These are phyloP conservation scores for Sminthurides aquaticus DNA, from an alignment of 2,888 invertebrate species.

Conservation along the genomic window DNA sequence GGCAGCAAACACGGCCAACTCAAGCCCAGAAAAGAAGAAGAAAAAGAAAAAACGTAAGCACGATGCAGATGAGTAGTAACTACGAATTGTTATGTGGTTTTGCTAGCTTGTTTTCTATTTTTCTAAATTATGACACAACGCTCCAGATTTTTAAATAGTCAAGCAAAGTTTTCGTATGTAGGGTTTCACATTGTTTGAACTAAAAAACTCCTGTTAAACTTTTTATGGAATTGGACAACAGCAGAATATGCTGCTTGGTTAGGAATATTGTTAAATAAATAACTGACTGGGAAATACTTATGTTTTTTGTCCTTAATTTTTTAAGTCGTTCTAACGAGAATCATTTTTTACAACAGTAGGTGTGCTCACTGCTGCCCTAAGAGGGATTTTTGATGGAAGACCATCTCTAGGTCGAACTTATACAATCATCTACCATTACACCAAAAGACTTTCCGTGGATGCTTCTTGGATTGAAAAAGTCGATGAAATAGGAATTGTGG, in stretches of 20 bases:
- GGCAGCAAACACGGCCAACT: background rate
- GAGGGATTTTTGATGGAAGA: conserved; percentile 40
- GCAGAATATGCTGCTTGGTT: no score
- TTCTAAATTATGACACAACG: no score
- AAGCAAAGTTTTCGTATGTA: no score
- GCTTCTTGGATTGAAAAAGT: conserved; percentile 19
- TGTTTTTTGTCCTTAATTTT: no score
- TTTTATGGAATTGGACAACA: no score
- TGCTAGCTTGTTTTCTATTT: background rate
- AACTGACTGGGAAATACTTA: no score
- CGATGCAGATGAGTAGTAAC: conserved; percentile 2
- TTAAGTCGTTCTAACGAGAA: no score
- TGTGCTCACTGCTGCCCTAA: conserved; percentile 18
- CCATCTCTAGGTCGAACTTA: conserved; percentile 28
- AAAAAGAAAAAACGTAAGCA: conserved; percentile 20
- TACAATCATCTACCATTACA: conserved; percentile 37
- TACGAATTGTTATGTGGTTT: conserved; percentile 1
- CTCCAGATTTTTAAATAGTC: no score
- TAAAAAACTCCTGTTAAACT: no score
- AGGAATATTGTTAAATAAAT: no score
- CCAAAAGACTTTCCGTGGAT: conserved; percentile 27
- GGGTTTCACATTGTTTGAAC: no score
- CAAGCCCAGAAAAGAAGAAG: conserved; percentile 10
- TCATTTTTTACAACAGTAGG: no score
- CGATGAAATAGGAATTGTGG: conserved; percentile 15